Conservation (phyloP, 2,113 vertebrate genomes). For the Crypturellus undulatus region DNA sequence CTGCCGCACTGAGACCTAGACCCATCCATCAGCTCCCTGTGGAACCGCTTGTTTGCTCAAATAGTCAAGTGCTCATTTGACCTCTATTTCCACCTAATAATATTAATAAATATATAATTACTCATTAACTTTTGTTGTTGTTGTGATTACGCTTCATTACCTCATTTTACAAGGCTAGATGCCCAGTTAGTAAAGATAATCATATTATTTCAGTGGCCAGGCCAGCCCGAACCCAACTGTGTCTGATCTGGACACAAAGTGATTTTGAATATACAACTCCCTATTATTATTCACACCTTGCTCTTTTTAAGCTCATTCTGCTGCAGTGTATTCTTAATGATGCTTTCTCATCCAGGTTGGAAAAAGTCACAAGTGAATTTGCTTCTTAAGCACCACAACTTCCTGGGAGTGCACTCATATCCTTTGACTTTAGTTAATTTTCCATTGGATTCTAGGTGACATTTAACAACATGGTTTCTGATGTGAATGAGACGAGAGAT, state of each 20-base stretch:
- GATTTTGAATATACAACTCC: neutral
- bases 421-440: neutral
- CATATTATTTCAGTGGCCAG: neutral
- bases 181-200: neutral
- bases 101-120: neutral
- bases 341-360: neutral
- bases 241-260: neutral
- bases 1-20: neutral
- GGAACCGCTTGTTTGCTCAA: neutral
- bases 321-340: neutral
- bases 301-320: neutral
- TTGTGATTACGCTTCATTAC: neutral
- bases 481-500: neutral
- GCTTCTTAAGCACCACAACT: neutral
- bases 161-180: neutral
- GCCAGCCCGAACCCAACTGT: neutral
- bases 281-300: neutral
- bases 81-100: neutral
- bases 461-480: neutral
- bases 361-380: neutral
- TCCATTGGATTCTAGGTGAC: neutral
- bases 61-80: neutral
- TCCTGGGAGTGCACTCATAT: neutral
- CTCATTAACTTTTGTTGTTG: neutral
- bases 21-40: neutral